phyloP scores from a whole-genome alignment of 2,888 invertebrate species.

The Hanleya hanleyi region DNA sequence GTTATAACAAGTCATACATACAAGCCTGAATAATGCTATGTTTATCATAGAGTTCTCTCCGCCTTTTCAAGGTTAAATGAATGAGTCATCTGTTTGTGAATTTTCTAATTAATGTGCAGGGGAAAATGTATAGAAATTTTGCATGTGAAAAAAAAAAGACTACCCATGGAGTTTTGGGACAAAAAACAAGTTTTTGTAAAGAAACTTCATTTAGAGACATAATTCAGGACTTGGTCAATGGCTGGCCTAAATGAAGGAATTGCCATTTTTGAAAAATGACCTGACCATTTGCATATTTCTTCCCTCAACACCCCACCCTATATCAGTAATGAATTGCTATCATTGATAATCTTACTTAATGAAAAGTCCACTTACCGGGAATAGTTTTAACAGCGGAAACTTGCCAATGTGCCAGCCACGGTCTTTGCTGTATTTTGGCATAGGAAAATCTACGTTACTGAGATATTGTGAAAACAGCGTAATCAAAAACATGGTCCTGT shows the following conservation, averaged over 20 bases:
- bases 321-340: neutral
- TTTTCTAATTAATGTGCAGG: too few species aligned
- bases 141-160: too few species aligned
- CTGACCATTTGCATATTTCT: neutral
- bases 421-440: conserved; percentile 53
- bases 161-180: too few species aligned
- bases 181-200: too few species aligned
- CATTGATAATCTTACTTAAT: too few species aligned
- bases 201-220: neutral
- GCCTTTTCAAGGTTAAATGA: too few species aligned
- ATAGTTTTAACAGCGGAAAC: conserved; percentile 55
- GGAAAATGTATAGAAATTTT: too few species aligned
- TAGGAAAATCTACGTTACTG: conserved; percentile 68
- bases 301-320: neutral
- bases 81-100: too few species aligned
- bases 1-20: too few species aligned
- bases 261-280: neutral
- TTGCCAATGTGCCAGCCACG: conserved; percentile 37
- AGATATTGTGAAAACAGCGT: conserved; percentile 86
- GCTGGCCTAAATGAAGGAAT: neutral
- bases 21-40: too few species aligned
- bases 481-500: conserved; percentile 83
- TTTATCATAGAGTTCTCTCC: too few species aligned
- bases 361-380: conserved; percentile 56
- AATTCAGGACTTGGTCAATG: neutral